Percentiles rank a stretch among this genome's conserved stretches.
Evolutionary conservation across 1,140 invertebrate genomes (phyloP).

Genomic region (Formica exsecta): DNA sequence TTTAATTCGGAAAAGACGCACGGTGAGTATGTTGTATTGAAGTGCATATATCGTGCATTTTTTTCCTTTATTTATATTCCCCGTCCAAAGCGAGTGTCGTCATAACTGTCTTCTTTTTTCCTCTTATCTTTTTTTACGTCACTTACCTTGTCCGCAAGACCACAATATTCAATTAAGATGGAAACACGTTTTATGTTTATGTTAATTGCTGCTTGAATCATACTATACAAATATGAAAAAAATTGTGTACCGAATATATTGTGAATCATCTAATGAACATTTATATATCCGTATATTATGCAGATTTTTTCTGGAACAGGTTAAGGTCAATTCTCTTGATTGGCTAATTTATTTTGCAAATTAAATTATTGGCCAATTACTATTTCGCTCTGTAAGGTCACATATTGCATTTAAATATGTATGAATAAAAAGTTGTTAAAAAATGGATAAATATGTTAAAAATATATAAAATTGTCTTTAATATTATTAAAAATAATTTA

Average conservation of each 20-base stretch:
- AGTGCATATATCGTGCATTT: too few species aligned
- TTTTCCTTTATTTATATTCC: not conserved
- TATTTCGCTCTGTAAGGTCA: not conserved
- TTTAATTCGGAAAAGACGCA: slow-evolving; percentile 4
- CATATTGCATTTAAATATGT: not conserved
- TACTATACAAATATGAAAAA: too few species aligned
- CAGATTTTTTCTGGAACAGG: not conserved
- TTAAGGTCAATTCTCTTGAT: not conserved
- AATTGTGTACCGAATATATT: too few species aligned
- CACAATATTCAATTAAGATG: not conserved
- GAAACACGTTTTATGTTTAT: too few species aligned
- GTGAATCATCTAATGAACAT: not conserved
- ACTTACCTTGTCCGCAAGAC: not conserved
- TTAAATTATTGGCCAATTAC: too few species aligned
- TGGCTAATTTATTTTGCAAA: not conserved
- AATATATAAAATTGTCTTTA: too few species aligned
- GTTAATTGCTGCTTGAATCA: too few species aligned
- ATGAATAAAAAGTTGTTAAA: too few species aligned
- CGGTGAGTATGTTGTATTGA: not conserved
- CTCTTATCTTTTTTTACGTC: slow-evolving; percentile 44
- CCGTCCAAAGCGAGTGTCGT: slow-evolving; percentile 69
- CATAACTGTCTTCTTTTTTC: slow-evolving; percentile 49
- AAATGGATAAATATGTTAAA: too few species aligned
- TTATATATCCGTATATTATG: not conserved
- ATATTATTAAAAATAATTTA: too few species aligned